Base-by-base conservation (phyloP, 2,113 vertebrate genomes). In the Anhinga anhinga region DNA sequence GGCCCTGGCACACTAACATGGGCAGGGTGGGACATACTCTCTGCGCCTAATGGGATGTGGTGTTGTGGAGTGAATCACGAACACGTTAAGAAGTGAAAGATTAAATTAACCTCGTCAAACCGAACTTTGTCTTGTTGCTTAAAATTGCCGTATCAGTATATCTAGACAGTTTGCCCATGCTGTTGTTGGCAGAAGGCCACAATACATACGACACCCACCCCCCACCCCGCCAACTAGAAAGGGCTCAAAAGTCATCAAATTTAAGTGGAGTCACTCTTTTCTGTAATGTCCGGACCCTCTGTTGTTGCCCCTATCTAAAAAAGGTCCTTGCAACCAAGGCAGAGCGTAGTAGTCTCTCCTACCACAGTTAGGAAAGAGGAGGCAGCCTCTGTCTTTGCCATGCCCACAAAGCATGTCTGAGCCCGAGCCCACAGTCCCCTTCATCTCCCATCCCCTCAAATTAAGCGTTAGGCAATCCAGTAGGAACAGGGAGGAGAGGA, bases 141-240 rank as follows among this genome's bases (percentile, higher is more conserved):
- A 11, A 56, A 73, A 56, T 7, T 3, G 1, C 40, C 3, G 4
- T 0, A 3, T 0, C 3, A 2, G 3, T 2, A 12, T 2, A 27
- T 16, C 44, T 1, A 29, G 13, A 15, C 3, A 29, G 36, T 7
- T 49, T 7, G 19, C 10, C 32, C 20, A 36, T 26, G 45, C 16
- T 61, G 62, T 2, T 9, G 3, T 9, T 13, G 49, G 27, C 30
- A 61, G 53, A 27, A 38, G 27, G 26, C 1, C 32, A 34, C 17
- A 65, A 56, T 0, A 9, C 20, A 5, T 5, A 22, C 1, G 1
- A 30, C 1, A 11, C 49, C 26, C 45, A 45, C 19, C 6, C 3
- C 19, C 18, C 38, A 40, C 38, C 9, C 34, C 4, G 2, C 13
- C 27, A 61, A 34, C 9, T 1, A 20, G 4, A 59, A 88, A 88